Evolutionary conservation across 2,113 vertebrate species (phyloP).

Genomic region (pig (Sus scrofa)): DNA sequence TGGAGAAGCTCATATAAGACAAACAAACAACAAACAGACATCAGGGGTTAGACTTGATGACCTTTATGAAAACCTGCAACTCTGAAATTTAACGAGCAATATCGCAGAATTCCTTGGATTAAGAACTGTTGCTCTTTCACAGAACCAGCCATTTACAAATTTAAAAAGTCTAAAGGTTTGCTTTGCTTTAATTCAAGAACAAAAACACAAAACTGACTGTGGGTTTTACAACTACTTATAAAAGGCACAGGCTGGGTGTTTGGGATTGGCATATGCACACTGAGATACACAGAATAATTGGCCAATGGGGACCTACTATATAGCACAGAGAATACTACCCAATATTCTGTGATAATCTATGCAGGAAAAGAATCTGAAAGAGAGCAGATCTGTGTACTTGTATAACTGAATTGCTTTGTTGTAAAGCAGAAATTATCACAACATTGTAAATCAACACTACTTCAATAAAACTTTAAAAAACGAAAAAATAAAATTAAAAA

Average conservation of each 20-base stretch:
- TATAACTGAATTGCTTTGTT: too few relatives aligned
- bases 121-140: neutral
- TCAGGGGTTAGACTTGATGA: neutral
- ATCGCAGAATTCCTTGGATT: neutral
- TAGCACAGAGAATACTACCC: too few relatives aligned
- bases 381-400: too few relatives aligned
- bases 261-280: too few relatives aligned
- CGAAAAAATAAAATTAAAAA: neutral
- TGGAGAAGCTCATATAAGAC: neutral
- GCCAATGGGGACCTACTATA: too few relatives aligned
- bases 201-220: neutral
- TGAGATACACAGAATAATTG: too few relatives aligned
- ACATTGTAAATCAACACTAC: too few relatives aligned
- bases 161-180: neutral
- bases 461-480: too few relatives aligned
- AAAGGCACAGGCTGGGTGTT: too few relatives aligned
- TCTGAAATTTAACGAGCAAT: neutral
- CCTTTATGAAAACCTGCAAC: neutral
- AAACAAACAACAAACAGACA: neutral
- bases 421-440: too few relatives aligned
- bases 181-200: neutral
- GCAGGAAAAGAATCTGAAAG: too few relatives aligned
- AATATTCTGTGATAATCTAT: too few relatives aligned
- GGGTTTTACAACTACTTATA: constrained; percentile 19
- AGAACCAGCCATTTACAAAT: neutral